A percentile compares a stretch with the other conserved stretches of the same genome.
phyloP scores from a whole-genome alignment of 2,888 invertebrate species.

The Brachypalpus laphriformis region DNA sequence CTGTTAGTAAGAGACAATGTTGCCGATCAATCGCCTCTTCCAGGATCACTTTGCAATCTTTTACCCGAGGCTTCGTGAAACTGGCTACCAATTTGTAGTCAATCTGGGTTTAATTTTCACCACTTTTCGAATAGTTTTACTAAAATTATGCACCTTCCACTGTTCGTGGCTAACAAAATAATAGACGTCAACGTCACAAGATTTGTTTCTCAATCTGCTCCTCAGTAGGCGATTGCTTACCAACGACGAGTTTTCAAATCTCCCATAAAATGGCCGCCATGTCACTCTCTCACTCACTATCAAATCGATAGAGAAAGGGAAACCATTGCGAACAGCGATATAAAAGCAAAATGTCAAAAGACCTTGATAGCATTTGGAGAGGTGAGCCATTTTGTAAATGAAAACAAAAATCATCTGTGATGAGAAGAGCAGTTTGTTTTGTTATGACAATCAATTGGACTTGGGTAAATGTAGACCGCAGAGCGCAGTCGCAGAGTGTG shows the following conservation, averaged over 20 bases:
- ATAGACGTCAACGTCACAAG: no score
- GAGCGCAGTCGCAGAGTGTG: conserved; percentile 18
- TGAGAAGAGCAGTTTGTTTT: conserved; percentile 10
- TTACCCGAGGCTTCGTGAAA: no score
- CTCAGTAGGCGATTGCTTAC: no score
- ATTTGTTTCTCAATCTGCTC: no score
- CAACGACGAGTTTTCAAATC: background rate
- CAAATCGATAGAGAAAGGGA: background rate
- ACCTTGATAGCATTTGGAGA: background rate
- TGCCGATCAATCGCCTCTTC: no score
- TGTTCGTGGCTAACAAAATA: no score
- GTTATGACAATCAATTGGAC: conserved; percentile 10
- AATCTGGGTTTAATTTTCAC: no score
- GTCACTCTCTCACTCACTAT: background rate
- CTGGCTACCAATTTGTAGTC: no score
- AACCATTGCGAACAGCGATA: background rate
- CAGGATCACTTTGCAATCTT: no score
- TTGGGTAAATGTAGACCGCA: background rate
- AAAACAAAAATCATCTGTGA: conserved; percentile 52
- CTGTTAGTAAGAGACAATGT: no score
- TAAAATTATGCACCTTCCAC: no score
- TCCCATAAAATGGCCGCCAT: background rate
- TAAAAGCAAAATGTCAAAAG: conserved; percentile 14
- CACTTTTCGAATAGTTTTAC: no score
- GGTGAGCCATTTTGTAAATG: conserved; percentile 22